Base-by-base conservation (phyloP, 23 tunicate genomes). In the Trididemnum nubilum region DNA sequence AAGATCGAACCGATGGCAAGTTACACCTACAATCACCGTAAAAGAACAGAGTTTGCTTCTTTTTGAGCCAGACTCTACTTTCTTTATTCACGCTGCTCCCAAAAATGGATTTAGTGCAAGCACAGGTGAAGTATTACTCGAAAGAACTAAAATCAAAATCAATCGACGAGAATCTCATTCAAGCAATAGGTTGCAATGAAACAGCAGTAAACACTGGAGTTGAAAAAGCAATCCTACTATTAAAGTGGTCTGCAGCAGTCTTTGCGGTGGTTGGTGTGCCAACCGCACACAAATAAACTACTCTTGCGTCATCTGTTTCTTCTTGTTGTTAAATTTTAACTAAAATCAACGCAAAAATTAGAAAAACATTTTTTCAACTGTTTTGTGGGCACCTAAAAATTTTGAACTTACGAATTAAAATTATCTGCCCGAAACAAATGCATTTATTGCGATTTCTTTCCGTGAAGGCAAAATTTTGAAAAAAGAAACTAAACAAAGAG, bases 41-140 rank as follows among this genome's bases (percentile, higher is more conserved):
- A 26, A 61, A 61, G 67, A 61, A 61, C 29, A 61, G 5, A 61
- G 5, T 61, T 61, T 26, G n/a, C 18, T 61, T 61, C 26, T n/a
- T 61, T 61, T 15, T 61, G 67, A 61, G n/a, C 67, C 67, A 61
- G 67, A 26, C 26, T 61, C 67, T 44, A 44, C 54, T 61, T n/a
- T 12, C n/a, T 61, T 61, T 24, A 61, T 26, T 21, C 67, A 21
- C n/a, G 67, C n/a, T 61, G 18, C 26, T 61, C 67, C 67, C 18
- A 61, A 61, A 12, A 12, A 5, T 61, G 67, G 67, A 23, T 21
- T 21, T 12, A 61, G 67, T 61, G n/a, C 18, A 26, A 61, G 29
- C 26, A 61, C n/a, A 61, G 67, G 26, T 4, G n/a, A 61, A 61
- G 26, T 12, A 61, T 12, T 61, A 21, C 67, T 61, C 5, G 67